Evolutionary conservation across 2,888 invertebrate genomes (phyloP).

Genomic region (Scaptomyza caliginosa): DNA sequence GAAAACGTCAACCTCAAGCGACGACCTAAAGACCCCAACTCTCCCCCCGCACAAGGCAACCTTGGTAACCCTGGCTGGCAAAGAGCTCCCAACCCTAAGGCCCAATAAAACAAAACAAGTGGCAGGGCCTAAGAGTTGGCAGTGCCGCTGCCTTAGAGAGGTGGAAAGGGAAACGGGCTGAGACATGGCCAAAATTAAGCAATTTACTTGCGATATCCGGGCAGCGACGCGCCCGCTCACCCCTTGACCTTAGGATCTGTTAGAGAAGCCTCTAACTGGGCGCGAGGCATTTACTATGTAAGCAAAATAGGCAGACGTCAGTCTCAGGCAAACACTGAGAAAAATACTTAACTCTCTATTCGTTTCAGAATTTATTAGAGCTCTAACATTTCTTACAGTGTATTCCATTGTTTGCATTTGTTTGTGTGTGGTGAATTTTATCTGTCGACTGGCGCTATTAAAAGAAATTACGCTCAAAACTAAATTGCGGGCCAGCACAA

Average conservation of each 20-base stretch:
- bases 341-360: no score
- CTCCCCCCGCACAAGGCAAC: neutral
- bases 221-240: slow-evolving; percentile 47
- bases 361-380: no score
- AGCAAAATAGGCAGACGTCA: slow-evolving; percentile 35
- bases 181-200: slow-evolving; percentile 76
- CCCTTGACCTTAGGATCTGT: slow-evolving; percentile 51
- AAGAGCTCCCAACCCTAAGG: slow-evolving; percentile 34
- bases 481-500: slow-evolving; percentile 80
- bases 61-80: neutral
- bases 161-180: slow-evolving; percentile 12
- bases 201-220: slow-evolving; percentile 79
- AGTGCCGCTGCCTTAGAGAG: neutral
- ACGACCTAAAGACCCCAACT: slow-evolving; percentile 9
- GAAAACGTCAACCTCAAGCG: slow-evolving; percentile 73
- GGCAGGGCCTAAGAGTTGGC: slow-evolving; percentile 41
- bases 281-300: slow-evolving; percentile 44
- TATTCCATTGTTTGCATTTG: slow-evolving; percentile 11
- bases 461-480: slow-evolving; percentile 83
- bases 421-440: slow-evolving; percentile 67
- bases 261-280: slow-evolving; percentile 44
- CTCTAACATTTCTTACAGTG: slow-evolving; percentile 7
- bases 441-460: slow-evolving; percentile 82
- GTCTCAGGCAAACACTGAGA: slow-evolving; percentile 18
- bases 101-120: slow-evolving; percentile 75